Conservation (phyloP, 2,797 vertebrate species). For the Etheostoma perlongum region DNA sequence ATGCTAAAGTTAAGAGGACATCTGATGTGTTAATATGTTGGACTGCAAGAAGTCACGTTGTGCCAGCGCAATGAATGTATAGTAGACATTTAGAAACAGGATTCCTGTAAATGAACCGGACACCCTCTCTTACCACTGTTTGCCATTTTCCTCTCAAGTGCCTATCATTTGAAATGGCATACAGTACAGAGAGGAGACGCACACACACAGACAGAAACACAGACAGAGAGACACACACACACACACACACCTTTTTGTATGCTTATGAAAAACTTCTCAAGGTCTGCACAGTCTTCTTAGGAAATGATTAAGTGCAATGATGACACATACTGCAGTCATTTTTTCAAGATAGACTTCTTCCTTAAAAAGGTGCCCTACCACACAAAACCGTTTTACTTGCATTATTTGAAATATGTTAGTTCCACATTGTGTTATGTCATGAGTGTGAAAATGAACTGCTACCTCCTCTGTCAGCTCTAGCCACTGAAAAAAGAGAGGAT, state of each 20-base stretch:
- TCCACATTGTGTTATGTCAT: too few relatives aligned
- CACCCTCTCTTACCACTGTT: conserved; percentile 7
- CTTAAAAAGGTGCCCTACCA: too few relatives aligned
- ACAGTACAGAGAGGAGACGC: background rate
- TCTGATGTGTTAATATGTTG: conserved; percentile 49
- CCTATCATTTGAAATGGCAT: background rate
- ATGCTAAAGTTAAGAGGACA: conserved; percentile 55
- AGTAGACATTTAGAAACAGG: conserved; percentile 30
- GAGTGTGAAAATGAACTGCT: too few relatives aligned
- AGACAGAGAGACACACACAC: background rate
- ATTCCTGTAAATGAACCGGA: conserved; percentile 36
- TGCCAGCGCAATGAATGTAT: conserved; percentile 7
- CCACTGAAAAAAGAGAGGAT: too few relatives aligned
- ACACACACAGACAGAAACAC: too few relatives aligned
- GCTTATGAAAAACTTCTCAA: background rate
- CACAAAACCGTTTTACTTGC: too few relatives aligned
- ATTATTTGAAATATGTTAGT: too few relatives aligned
- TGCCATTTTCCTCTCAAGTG: conserved; percentile 26
- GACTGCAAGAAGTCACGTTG: conserved; percentile 29
- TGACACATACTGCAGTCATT: conserved; percentile 10
- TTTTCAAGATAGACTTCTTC: background rate
- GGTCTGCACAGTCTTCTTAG: background rate
- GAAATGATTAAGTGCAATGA: background rate
- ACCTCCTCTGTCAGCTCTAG: too few relatives aligned
- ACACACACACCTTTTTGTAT: background rate